Evolutionary conservation across 2,888 invertebrate species (phyloP).

Genomic region (Dastarcus helophoroides): DNA sequence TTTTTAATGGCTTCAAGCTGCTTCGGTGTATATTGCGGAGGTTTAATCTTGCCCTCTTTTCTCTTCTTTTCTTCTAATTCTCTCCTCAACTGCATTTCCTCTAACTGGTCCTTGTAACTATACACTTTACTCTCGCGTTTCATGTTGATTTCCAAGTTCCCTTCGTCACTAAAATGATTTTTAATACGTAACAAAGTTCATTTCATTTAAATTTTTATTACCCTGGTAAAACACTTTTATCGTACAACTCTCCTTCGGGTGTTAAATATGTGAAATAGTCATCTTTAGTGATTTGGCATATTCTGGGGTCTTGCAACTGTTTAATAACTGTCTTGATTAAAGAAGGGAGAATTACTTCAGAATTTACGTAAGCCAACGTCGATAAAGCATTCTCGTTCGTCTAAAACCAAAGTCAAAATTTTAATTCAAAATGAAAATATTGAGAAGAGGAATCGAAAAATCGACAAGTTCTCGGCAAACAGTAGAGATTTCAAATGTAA

Average conservation of each 20-base stretch:
- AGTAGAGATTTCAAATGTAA: too few relatives aligned
- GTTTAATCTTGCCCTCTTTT: slow-evolving; percentile 65
- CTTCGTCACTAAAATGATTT: slow-evolving; percentile 32
- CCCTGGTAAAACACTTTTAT: slow-evolving; percentile 69
- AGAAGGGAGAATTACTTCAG: slow-evolving; percentile 52
- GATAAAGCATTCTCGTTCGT: slow-evolving; percentile 62
- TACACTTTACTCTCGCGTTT: slow-evolving; percentile 94
- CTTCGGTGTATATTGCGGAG: slow-evolving; percentile 66
- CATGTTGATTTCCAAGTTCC: slow-evolving; percentile 57
- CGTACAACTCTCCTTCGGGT: slow-evolving; percentile 83
- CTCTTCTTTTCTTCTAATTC: slow-evolving; percentile 84
- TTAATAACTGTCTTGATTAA: slow-evolving; percentile 50
- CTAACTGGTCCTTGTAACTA: slow-evolving; percentile 92
- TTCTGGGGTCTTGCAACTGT: slow-evolving; percentile 51
- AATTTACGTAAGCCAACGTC: slow-evolving; percentile 53
- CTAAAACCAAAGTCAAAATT: too few relatives aligned
- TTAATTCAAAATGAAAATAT: slow-evolving; percentile 5
- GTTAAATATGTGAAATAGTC: slow-evolving; percentile 73
- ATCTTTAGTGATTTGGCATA: slow-evolving; percentile 62
- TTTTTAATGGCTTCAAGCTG: slow-evolving; percentile 85
- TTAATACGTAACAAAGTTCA: slow-evolving; percentile 2
- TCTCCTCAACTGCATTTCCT: slow-evolving; percentile 82
- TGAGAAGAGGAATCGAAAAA: slow-evolving; percentile 3
- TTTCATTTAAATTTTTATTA: slow-evolving; percentile 17
- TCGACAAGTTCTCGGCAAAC: too few relatives aligned